Conservation (phyloP, 2,888 invertebrate genomes). For the Muscina levida region DNA sequence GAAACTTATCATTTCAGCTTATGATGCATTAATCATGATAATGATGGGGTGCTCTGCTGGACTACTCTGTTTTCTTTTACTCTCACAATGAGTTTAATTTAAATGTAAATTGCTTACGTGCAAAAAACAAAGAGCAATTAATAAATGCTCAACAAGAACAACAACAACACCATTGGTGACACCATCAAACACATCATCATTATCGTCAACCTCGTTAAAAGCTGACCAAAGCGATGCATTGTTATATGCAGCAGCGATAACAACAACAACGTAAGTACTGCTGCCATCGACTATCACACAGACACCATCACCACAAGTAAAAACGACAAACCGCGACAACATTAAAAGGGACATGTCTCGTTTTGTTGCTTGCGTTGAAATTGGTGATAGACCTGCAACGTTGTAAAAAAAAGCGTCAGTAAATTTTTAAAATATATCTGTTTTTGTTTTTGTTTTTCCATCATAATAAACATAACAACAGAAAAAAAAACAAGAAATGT, state of each 20-base stretch:
- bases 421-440: no score
- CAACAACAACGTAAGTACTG: background rate
- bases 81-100: slow-evolving; percentile 23
- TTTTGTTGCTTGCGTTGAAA: no score
- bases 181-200: slow-evolving; percentile 1
- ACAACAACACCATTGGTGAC: no score
- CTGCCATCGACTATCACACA: background rate
- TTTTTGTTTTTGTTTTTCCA: no score
- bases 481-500: no score
- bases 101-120: slow-evolving; percentile 50
- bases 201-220: slow-evolving; percentile 14
- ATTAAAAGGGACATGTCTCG: slow-evolving; percentile 3
- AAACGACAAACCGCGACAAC: slow-evolving; percentile 4
- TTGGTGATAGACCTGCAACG: no score
- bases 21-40: no score
- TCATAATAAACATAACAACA: slow-evolving; percentile 10
- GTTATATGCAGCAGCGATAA: background rate
- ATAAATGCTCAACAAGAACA: slow-evolving; percentile 49
- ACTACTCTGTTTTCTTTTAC: no score
- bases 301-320: slow-evolving; percentile 1
- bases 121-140: slow-evolving; percentile 53
- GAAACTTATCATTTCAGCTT: no score
- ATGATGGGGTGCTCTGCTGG: no score
- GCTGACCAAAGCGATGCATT: background rate
- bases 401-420: no score